These are phyloP conservation scores for Epicauta chinensis DNA, from an alignment of 1,140 invertebrate genomes.

Conservation along the genomic window DNA sequence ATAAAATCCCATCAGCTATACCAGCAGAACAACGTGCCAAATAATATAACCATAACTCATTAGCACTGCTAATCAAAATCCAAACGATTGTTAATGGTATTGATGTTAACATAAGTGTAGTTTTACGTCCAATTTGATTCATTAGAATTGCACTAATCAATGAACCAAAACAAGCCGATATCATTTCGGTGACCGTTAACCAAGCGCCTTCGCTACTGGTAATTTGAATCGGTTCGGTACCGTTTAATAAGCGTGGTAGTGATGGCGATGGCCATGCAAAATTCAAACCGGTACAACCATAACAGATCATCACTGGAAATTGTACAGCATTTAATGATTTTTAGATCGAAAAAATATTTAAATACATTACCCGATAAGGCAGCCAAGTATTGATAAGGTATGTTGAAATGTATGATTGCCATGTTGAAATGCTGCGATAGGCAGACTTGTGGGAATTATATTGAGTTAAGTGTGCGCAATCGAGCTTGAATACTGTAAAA, in stretches of 20 bases:
- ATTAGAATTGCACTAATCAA: constrained; percentile 40
- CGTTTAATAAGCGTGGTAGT: constrained; percentile 23
- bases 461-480: no score
- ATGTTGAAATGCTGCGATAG: no score
- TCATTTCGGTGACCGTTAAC: constrained; percentile 46
- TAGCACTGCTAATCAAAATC: constrained; percentile 52
- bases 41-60: constrained; percentile 47
- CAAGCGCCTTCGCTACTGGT: constrained; percentile 55
- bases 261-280: constrained; percentile 37
- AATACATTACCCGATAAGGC: no score
- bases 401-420: no score
- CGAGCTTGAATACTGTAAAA: no score
- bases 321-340: no score
- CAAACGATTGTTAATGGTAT: constrained; percentile 59
- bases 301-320: no score
- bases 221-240: constrained; percentile 42
- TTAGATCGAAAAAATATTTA: no score
- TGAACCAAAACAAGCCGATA: constrained; percentile 47
- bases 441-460: no score
- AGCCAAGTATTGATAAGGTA: no score
- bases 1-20: constrained; percentile 59
- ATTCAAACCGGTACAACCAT: constrained; percentile 27
- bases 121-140: constrained; percentile 58
- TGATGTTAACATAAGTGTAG: constrained; percentile 53
- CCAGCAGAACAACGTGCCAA: constrained; percentile 48